Evolutionary conservation across 2,113 vertebrate species (phyloP).

Genomic region (Protobothrops flavoviridis): DNA sequence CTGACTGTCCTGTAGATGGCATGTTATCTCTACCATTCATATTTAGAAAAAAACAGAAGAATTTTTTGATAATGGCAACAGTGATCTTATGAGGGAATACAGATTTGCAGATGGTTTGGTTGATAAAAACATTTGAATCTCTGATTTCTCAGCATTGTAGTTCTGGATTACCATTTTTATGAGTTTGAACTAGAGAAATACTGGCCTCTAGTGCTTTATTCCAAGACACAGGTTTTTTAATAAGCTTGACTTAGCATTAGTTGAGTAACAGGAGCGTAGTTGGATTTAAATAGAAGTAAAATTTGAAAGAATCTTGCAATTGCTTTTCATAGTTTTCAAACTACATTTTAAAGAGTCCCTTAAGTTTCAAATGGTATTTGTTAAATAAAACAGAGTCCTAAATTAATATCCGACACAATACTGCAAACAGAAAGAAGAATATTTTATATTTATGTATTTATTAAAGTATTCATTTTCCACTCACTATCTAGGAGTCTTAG

Average conservation of each 20-base stretch:
- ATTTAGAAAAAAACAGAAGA: neutral
- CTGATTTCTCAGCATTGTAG: neutral
- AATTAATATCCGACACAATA: neutral
- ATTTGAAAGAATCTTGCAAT: neutral
- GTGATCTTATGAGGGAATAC: neutral
- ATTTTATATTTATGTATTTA: neutral
- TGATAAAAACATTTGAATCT: neutral
- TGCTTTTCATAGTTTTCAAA: conserved; percentile 10
- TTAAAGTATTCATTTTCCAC: neutral
- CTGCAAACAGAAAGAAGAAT: neutral
- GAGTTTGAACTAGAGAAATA: conserved; percentile 22
- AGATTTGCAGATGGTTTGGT: neutral
- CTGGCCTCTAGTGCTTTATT: conserved; percentile 51
- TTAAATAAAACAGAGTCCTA: neutral
- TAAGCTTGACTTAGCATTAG: neutral
- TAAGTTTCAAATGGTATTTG: conserved; percentile 12
- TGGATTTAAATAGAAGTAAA: neutral
- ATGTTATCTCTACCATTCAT: neutral
- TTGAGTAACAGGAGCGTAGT: neutral
- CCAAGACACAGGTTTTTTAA: neutral
- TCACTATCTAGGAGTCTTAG: neutral
- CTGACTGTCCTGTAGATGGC: neutral
- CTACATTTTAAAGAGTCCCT: neutral
- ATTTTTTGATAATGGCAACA: neutral
- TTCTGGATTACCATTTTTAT: neutral